Base-by-base conservation (phyloP, 2,888 invertebrate species). In the Dimorphilus gyrociliatus region DNA sequence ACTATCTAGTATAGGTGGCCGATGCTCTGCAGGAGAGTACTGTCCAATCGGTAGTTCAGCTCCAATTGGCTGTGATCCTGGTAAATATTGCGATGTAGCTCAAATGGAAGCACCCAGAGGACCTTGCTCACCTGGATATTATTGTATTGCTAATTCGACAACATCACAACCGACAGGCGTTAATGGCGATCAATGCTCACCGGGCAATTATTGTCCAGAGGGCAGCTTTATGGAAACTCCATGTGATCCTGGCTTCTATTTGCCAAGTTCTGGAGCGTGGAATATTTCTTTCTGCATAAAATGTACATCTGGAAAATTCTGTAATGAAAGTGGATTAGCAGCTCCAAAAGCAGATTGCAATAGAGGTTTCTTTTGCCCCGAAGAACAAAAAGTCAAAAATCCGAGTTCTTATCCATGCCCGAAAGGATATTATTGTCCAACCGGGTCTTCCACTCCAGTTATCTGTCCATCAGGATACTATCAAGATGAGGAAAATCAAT, bases 251-350 rank as follows among this genome's bases (percentile, higher is more conserved):
- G 56, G 55, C 0, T 49, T 39, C 30, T 57, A 45, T 46, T 47
- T 47, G 34, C 55, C 55, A 3, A 51, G 48, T 34, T 34, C 32
- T 18, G 34, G 42, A 4, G 50, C 47, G 4, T 35, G 46, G 35
- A 51, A 55, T 31, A 14, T 41, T n/a, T 35, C 49, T n/a, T 50
- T 48, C 40, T 56, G 56, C 41, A 30, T 51, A 2, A 19, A 33
- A 34, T 58, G 58, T 42, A 47, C 50, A 12, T 44, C 51, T 4
- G 57, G 57, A 2, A 46, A 47, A 34, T 58, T 53, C 38, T 58
- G 58, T 36, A 50, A 50, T 33, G 30, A 36, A 12, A 47, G 47
- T 12, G 55, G 55, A n/a, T 42, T 54, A 12, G 27, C 47, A 7
- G 37, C 43, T 4, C 47, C 49, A 3, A 42, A 50, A 25, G 57